Conservation (phyloP, 2,113 vertebrate species). For the Chloropsis hardwickii region DNA sequence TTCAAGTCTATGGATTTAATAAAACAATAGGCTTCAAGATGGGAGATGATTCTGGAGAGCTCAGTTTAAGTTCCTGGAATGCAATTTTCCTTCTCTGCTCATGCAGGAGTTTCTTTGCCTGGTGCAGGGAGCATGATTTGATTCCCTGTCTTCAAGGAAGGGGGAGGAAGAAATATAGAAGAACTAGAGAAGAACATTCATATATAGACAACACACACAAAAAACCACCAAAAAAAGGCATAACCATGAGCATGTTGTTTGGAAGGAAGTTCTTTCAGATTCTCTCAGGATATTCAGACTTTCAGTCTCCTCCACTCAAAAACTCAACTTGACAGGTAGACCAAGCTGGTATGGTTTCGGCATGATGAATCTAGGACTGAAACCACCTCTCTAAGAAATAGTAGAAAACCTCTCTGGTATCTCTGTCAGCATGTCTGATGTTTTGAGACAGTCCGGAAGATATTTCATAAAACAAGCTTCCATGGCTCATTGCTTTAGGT, state of each 20-base stretch:
- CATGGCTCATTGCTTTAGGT: constrained; percentile 52
- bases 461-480: constrained; percentile 28
- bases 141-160: background rate
- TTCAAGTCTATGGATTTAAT: background rate
- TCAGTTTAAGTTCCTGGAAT: background rate
- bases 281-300: background rate
- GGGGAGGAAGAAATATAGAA: background rate
- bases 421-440: constrained; percentile 45
- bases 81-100: background rate
- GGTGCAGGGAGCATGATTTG: background rate
- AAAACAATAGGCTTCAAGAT: background rate
- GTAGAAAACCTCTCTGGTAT: constrained; percentile 6
- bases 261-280: background rate
- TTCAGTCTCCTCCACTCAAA: background rate
- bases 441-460: constrained; percentile 42
- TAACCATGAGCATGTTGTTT: background rate
- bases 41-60: background rate
- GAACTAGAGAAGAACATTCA: background rate
- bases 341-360: background rate
- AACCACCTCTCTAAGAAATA: background rate
- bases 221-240: background rate
- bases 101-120: background rate
- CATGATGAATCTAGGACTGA: background rate
- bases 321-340: constrained; percentile 19
- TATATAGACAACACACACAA: background rate